These are phyloP conservation scores for Boulengeromyrus knoepffleri DNA, from an alignment of 2,113 vertebrate species.

Conservation along the genomic window DNA sequence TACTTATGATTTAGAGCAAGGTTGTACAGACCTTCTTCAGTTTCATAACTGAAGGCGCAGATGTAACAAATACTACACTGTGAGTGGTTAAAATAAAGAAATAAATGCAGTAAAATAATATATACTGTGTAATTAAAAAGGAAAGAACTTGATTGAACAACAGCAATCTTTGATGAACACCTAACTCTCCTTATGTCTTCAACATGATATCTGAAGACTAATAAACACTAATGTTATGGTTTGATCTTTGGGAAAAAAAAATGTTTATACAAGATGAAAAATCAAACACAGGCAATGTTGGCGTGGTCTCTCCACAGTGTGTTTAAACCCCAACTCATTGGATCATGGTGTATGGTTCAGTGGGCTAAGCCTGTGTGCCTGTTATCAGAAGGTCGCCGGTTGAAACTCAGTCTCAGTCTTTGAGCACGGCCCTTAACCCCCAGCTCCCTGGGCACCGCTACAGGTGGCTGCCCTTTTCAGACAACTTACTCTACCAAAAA, in stretches of 20 bases:
- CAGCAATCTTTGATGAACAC: background rate
- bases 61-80: background rate
- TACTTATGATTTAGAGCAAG: background rate
- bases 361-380: too few species aligned
- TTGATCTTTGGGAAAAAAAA: too few species aligned
- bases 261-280: background rate
- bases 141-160: background rate
- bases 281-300: background rate
- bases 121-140: background rate
- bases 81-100: background rate
- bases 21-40: background rate
- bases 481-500: too few species aligned
- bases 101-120: background rate
- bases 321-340: background rate
- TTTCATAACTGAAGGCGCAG: background rate
- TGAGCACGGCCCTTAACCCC: too few species aligned
- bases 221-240: too few species aligned
- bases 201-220: background rate
- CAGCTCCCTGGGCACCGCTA: too few species aligned
- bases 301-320: background rate
- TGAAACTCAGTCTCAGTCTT: too few species aligned
- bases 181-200: background rate
- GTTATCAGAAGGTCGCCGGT: too few species aligned
- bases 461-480: too few species aligned
- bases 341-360: background rate